Evolutionary conservation across 2,797 vertebrate species (phyloP), one percentile per base, ranked within the genome.

Genomic region (Falco naumanni): DNA sequence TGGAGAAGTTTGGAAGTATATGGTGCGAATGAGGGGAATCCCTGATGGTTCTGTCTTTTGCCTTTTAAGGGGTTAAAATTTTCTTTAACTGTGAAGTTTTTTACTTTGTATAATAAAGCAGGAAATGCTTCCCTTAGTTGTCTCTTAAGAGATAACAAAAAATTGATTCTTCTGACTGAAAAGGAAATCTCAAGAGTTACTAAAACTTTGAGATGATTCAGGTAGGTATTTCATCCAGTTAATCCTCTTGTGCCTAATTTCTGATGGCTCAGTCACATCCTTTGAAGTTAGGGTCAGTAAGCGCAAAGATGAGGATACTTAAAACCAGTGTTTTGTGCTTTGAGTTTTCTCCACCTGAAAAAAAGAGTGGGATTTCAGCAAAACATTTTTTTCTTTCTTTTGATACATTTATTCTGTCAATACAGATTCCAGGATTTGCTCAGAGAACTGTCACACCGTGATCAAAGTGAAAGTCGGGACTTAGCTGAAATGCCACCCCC

Each of bases 391-490:
- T 86, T 39, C 76, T 89, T 85, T 78, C 63, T 70, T 75, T 50
- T 93, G 84, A 64, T 70, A 6, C 64, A 1, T 88, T 87, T 69
- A 0, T 93, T 76, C 28, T 95, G 91, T 94, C 87, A 5, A 5
- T 94, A 26, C 96, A 99, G 99, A 97, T 99, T 99, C 98, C 99
- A 99, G 29, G 99, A 99, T 84, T 98, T 99, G 93, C 97, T 99
- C 88, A 98, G 99, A 97, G 99, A 99, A 85, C 98, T 99, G 91
- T 98, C 98, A 39, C 98, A 98, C 71, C 99, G 99, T 70, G 99
- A 99, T 80, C 98, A 98, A 12, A 97, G 98, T 41, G 99, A 99
- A 94, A 98, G 97, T 59, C 98, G 99, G 87, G 99, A 99, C 84
- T 95, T 98, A 15, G 89, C 98, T 24, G 99, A 99, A 84, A 99